Base-by-base conservation (phyloP, 35 echinoderm and acorn worm genomes). In the Diadema setosum region DNA sequence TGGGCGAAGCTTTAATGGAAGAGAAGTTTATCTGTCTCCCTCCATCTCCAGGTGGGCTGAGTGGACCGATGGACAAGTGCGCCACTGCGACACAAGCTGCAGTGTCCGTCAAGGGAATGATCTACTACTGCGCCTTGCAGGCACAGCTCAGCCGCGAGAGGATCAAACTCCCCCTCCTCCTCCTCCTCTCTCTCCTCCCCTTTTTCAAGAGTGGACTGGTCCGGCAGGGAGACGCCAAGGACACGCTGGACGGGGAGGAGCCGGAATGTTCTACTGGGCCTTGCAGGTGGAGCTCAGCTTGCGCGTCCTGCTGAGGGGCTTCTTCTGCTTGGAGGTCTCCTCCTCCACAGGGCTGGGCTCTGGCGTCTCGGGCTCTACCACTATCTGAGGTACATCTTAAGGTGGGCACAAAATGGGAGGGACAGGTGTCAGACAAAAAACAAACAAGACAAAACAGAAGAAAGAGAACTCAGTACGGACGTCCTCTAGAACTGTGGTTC, bases 271-370 rank as follows among this genome's bases (percentile, higher is more conserved):
- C 59, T 86, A 86, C 45, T 86, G 83, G 30, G 40, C 70, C 49
- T 92, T 92, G 58, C 90, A 92, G 37, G 70, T 86, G 29, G 83
- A 37, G 70, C 90, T 92, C 9, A 92, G 73, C 31, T 92, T 92
- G 15, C 90, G 25, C 75, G 84, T 50, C 43, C 56, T 90, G 21
- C 65, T 73, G 56, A 50, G 24, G 17, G 58, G 23, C 58, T 92
- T 92, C 84, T 87, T 86, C 84, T 92, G 43, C 74, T 86, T 78
- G 24, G 70, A 70, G 5, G 25, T 58, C 15, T 80, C 83, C 56
- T 92, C 83, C n/a, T 4, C 45, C 16, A 45, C 50, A 15, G 83
- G 63, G 56, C 75, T 70, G 1, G 69, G 50, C n/a, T 81, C 83
- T 23, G 57, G 49, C 16, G 17, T 78, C 73, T 78, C 73, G 5